phyloP scores from a whole-genome alignment of 2,797 vertebrate species.

The Betta splendens region DNA sequence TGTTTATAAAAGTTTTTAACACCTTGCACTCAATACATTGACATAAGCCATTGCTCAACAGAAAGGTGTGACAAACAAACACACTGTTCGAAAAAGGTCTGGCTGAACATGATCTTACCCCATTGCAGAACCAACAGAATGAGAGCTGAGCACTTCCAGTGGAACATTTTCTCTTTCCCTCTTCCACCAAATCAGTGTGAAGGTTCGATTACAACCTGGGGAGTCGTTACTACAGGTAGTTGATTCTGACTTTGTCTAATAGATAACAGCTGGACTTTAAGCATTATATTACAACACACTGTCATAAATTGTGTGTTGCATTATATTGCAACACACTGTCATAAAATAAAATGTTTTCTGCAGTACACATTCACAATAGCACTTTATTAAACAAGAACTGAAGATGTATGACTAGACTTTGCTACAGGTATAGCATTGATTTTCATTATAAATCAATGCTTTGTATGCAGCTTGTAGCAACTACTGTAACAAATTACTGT shows the following conservation, averaged over 20 bases:
- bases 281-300: slow-evolving; percentile 36
- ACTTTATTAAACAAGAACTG: too few species aligned
- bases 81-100: background rate
- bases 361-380: background rate
- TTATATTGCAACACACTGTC: slow-evolving; percentile 30
- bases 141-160: slow-evolving; percentile 29
- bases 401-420: too few species aligned
- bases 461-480: too few species aligned
- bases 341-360: slow-evolving; percentile 41
- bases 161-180: slow-evolving; percentile 39
- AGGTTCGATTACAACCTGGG: slow-evolving; percentile 5
- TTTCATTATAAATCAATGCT: too few species aligned
- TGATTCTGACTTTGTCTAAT: slow-evolving; percentile 29
- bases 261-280: slow-evolving; percentile 81
- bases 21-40: too few species aligned
- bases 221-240: slow-evolving; percentile 5
- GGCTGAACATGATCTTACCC: slow-evolving; percentile 65
- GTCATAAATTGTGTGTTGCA: slow-evolving; percentile 64
- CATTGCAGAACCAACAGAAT: slow-evolving; percentile 54
- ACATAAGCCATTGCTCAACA: background rate
- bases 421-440: too few species aligned
- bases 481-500: too few species aligned
- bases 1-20: too few species aligned
- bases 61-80: background rate
- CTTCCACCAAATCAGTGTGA: slow-evolving; percentile 6